These are phyloP conservation scores for Lichenostomus cassidix DNA, from an alignment of 2,113 vertebrate species.

Conservation along the genomic window DNA sequence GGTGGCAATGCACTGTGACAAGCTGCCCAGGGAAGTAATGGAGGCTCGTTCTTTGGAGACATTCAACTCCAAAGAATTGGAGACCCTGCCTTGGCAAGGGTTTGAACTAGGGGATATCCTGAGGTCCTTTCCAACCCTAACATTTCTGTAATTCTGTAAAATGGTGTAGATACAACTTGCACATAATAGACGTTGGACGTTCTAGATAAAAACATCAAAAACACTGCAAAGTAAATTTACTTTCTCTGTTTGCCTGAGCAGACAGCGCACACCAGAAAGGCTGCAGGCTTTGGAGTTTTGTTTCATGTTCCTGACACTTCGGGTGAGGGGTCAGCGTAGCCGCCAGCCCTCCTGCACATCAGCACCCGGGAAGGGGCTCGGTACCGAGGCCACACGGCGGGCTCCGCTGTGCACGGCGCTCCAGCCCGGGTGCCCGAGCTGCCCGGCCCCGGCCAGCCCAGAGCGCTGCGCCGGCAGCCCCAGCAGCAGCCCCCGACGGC, in stretches of 20 bases:
- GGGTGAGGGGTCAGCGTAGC: fast-evolving
- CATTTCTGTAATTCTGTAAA: neutral
- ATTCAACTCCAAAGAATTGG: neutral
- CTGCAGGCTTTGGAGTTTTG: neutral
- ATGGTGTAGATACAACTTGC: fast-evolving
- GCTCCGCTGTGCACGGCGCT: neutral
- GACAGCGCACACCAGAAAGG: neutral
- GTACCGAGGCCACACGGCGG: too few relatives aligned
- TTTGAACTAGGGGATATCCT: neutral
- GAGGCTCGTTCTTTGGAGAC: neutral
- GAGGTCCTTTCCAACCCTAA: neutral
- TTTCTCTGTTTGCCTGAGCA: neutral
- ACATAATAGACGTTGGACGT: fast-evolving
- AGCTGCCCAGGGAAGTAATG: neutral
- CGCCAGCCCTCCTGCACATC: neutral
- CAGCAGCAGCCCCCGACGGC: neutral
- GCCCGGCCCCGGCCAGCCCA: too few relatives aligned
- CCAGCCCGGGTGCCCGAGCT: fast-evolving
- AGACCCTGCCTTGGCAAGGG: neutral
- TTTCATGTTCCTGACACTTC: too few relatives aligned
- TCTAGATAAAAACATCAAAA: neutral
- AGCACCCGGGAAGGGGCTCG: too few relatives aligned
- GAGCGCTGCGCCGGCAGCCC: too few relatives aligned
- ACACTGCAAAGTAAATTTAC: neutral
- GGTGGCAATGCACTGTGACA: neutral